phyloP scores from a whole-genome alignment of 1,140 invertebrate species.

The Drosophila jambulina region DNA sequence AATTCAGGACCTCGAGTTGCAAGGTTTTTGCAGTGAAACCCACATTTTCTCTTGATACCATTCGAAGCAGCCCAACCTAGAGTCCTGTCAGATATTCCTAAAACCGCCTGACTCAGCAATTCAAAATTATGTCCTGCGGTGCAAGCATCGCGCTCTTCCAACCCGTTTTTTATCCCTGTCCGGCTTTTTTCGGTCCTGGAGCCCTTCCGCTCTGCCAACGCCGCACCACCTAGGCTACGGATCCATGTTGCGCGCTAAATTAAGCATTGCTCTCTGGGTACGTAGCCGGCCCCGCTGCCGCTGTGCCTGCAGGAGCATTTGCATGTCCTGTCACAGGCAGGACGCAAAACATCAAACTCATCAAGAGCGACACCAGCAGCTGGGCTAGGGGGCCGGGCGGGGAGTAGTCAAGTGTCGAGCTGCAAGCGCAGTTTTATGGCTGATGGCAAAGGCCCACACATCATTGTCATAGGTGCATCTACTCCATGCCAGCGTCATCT shows the following conservation, averaged over 20 bases:
- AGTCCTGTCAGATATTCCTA: background rate
- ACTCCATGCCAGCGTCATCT: conserved; percentile 20
- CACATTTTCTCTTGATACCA: background rate
- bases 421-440: conserved; percentile 60
- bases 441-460: conserved; percentile 54
- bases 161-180: conserved; percentile 32
- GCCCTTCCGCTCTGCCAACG: conserved; percentile 12
- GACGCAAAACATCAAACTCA: conserved; percentile 80
- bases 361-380: conserved; percentile 69
- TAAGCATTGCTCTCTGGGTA: conserved; percentile 68
- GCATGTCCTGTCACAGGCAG: conserved; percentile 80
- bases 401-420: conserved; percentile 51
- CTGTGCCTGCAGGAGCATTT: conserved; percentile 65
- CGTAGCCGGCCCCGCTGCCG: conserved; percentile 5
- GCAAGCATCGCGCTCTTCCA: conserved; percentile 43
- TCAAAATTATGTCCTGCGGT: conserved; percentile 76
- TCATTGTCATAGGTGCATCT: conserved; percentile 55
- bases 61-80: background rate
- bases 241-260: conserved; percentile 76
- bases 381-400: background rate
- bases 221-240: conserved; percentile 51
- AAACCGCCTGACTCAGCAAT: conserved; percentile 56
- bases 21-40: no score
- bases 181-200: conserved; percentile 11
- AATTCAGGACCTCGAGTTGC: no score